A percentile compares a stretch with the other conserved stretches of the same genome.
phyloP scores from a whole-genome alignment of 1,140 invertebrate species.

The Dryas iulia region DNA sequence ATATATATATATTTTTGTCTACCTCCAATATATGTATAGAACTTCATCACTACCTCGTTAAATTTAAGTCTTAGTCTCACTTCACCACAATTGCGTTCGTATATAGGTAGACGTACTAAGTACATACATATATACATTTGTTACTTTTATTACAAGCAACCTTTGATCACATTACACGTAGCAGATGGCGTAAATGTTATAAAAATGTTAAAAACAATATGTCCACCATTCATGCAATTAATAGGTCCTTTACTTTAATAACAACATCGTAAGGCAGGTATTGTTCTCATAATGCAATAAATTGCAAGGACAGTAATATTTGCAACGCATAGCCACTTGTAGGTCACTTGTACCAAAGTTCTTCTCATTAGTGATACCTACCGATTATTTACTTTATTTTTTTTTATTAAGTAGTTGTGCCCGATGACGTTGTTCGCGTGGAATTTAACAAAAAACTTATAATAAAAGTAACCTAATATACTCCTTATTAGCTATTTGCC shows the following conservation, averaged over 20 bases:
- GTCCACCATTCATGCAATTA: background rate
- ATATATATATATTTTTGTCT: too few species aligned
- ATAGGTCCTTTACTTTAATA: background rate
- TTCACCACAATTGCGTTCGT: too few species aligned
- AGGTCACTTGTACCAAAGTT: conserved; percentile 1
- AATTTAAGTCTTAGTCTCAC: too few species aligned
- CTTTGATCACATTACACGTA: background rate
- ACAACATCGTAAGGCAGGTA: background rate
- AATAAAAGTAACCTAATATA: too few species aligned
- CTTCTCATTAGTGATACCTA: background rate
- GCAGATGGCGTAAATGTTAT: conserved; percentile 1
- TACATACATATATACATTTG: background rate
- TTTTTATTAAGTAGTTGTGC: too few species aligned
- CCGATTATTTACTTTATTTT: too few species aligned
- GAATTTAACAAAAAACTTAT: too few species aligned
- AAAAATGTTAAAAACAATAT: background rate
- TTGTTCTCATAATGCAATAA: background rate
- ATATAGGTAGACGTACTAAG: too few species aligned
- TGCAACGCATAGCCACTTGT: background rate
- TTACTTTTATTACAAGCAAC: conserved; percentile 5
- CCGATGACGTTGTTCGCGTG: too few species aligned
- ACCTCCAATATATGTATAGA: too few species aligned
- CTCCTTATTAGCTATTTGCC: too few species aligned
- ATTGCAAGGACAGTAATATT: background rate
- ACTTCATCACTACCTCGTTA: too few species aligned